Evolutionary conservation across 2,113 vertebrate species (phyloP).

Genomic region (Carassius carassius): DNA sequence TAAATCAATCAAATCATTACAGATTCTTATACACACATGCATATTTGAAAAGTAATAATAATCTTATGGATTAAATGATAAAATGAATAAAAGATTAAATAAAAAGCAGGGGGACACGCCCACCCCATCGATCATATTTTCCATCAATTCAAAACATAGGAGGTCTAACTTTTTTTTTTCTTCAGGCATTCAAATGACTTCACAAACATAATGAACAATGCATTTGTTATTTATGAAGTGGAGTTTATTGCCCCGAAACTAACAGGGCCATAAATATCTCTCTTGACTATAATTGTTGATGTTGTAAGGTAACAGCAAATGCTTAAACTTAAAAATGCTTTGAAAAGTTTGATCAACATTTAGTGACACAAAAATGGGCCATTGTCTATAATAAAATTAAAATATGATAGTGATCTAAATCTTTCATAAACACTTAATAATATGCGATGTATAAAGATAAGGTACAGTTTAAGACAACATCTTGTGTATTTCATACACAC

Average conservation of each 20-base stretch:
- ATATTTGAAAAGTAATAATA: background rate
- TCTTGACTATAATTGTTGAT: background rate
- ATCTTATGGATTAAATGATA: no score
- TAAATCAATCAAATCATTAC: background rate
- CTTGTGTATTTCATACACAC: no score
- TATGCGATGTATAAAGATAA: no score
- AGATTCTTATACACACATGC: background rate
- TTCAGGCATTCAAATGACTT: background rate
- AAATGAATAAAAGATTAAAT: no score
- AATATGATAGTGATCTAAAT: background rate
- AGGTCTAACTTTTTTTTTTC: background rate
- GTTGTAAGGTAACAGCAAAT: background rate
- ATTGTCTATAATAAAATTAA: background rate
- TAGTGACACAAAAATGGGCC: background rate
- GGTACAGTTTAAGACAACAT: no score
- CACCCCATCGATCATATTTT: background rate
- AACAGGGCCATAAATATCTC: background rate
- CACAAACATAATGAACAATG: conserved; percentile 12
- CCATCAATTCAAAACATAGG: background rate
- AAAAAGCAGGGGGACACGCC: no score
- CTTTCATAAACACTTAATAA: background rate
- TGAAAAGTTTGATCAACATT: background rate
- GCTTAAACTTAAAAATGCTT: background rate
- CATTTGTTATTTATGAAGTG: background rate
- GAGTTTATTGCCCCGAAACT: background rate